Percentiles rank a stretch among this genome's conserved stretches.
These are phyloP conservation scores for Dendrocincla tyrannina DNA, from an alignment of 2,797 vertebrate species.

Conservation along the genomic window DNA sequence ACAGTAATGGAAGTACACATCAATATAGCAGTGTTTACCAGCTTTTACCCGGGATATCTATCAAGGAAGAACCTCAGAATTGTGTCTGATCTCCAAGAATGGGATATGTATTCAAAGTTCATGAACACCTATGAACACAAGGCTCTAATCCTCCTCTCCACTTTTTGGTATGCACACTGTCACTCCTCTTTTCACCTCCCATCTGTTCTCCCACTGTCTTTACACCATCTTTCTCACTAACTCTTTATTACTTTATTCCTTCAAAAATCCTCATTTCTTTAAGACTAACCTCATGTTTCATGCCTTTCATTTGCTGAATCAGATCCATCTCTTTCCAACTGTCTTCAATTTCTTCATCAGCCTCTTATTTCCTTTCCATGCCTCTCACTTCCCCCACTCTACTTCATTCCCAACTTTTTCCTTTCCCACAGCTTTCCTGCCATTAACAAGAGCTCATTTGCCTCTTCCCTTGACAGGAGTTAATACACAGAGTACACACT, in stretches of 20 bases:
- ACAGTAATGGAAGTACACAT: neutral
- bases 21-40: neutral
- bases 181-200: neutral
- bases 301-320: neutral
- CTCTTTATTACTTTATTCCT: neutral
- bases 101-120: neutral
- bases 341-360: neutral
- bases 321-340: neutral
- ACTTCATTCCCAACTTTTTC: neutral
- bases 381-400: neutral
- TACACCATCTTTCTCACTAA: neutral
- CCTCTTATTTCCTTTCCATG: accelerated
- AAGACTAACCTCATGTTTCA: neutral
- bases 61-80: neutral
- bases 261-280: neutral
- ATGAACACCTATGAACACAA: neutral
- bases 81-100: neutral
- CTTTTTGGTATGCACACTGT: neutral
- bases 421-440: neutral
- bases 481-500: neutral
- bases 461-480: neutral
- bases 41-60: neutral
- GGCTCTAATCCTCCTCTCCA: neutral
- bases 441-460: neutral
- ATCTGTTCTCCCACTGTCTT: neutral